Percentiles rank a stretch among this genome's conserved stretches.
These are phyloP conservation scores for Drosophila tristis DNA, from an alignment of 1,140 invertebrate genomes.

Conservation along the genomic window DNA sequence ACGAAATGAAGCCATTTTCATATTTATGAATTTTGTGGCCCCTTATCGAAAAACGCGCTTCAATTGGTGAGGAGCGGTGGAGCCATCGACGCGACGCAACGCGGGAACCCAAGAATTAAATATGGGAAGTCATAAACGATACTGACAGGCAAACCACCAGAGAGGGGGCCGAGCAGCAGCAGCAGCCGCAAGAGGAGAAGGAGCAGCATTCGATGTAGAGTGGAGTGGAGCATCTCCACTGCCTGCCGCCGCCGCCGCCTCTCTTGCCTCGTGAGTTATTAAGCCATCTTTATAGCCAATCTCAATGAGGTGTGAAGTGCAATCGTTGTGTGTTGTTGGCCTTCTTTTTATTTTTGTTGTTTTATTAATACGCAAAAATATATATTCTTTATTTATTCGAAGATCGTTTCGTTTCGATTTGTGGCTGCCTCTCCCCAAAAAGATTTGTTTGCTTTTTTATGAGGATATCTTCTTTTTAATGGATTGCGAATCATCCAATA, in stretches of 20 bases:
- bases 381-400: conserved; percentile 69
- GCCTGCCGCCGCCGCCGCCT: conserved; percentile 46
- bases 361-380: conserved; percentile 81
- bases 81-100: conserved; percentile 10
- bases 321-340: conserved; percentile 66
- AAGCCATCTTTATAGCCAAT: conserved; percentile 83
- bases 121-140: conserved; percentile 81
- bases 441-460: conserved; percentile 53
- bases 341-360: conserved; percentile 40
- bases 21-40: conserved; percentile 76
- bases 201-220: neutral
- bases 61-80: conserved; percentile 58
- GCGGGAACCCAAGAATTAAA: conserved; percentile 55
- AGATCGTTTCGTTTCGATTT: conserved; percentile 35
- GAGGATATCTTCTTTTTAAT: conserved; percentile 27
- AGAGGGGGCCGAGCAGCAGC: neutral
- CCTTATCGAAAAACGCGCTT: conserved; percentile 78
- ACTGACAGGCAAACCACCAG: conserved; percentile 59
- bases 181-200: neutral
- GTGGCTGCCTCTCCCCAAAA: conserved; percentile 8
- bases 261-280: conserved; percentile 65
- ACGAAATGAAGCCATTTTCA: conserved; percentile 80
- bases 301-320: conserved; percentile 84
- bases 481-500: conserved; percentile 5
- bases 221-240: conserved; percentile 30